A percentile compares a stretch with the other conserved stretches of the same genome.
phyloP scores from a whole-genome alignment of 1,140 invertebrate species.

The Procambarus clarkii region DNA sequence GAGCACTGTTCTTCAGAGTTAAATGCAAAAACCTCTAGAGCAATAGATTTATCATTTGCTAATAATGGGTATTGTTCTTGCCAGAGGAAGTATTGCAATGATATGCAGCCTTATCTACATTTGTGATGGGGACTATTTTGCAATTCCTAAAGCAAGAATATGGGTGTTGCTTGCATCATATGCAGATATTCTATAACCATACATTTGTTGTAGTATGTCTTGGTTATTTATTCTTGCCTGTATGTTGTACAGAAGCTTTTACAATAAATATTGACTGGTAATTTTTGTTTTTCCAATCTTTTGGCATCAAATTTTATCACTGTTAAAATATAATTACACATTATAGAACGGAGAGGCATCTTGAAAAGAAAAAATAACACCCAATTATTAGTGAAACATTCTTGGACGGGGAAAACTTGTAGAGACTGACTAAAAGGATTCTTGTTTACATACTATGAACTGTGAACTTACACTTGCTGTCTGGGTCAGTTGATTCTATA shows the following conservation, averaged over 20 bases:
- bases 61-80: not conserved
- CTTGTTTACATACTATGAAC: too few species aligned
- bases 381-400: too few species aligned
- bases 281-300: too few species aligned
- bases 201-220: slow-evolving; percentile 23
- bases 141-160: not conserved
- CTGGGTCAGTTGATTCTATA: too few species aligned
- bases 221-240: slow-evolving; percentile 57
- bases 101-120: not conserved
- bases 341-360: too few species aligned
- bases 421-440: too few species aligned
- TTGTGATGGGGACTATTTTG: not conserved
- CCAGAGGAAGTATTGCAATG: not conserved
- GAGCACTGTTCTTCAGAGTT: not conserved
- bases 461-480: too few species aligned
- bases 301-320: too few species aligned
- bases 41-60: not conserved
- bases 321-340: too few species aligned
- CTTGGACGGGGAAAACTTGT: too few species aligned
- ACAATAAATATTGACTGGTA: slow-evolving; percentile 60
- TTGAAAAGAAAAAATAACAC: too few species aligned
- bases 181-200: not conserved
- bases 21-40: not conserved
- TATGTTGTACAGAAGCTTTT: slow-evolving; percentile 68
- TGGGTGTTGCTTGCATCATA: not conserved